Percentiles rank a stretch among this genome's conserved stretches.
These are phyloP conservation scores for Leptinotarsa rubiginosa DNA, from an alignment of 2,888 invertebrate species.

Conservation along the genomic window DNA sequence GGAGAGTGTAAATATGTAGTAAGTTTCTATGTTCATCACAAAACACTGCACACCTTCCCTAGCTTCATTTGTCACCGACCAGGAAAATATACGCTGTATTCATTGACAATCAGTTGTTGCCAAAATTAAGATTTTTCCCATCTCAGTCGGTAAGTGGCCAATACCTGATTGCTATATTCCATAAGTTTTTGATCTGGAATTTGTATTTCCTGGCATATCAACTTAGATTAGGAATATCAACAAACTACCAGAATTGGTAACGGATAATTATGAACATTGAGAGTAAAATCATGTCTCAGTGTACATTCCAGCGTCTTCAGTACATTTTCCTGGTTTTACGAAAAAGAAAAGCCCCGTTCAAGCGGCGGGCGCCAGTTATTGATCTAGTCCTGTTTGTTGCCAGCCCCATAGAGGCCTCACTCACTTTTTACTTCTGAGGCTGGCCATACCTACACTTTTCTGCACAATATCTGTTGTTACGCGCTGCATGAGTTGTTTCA, in stretches of 20 bases:
- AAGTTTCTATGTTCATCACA: conserved; percentile 50
- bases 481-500: conserved; percentile 63
- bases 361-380: conserved; percentile 37
- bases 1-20: conserved; percentile 58
- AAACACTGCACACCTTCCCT: conserved; percentile 45
- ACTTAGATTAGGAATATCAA: conserved; percentile 27
- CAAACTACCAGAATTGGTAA: conserved; percentile 7
- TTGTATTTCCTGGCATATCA: conserved; percentile 35
- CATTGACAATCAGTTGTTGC: conserved; percentile 33
- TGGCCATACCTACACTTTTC: conserved; percentile 48
- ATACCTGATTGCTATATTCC: background rate
- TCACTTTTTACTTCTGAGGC: conserved; percentile 26
- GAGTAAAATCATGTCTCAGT: background rate
- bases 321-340: conserved; percentile 37
- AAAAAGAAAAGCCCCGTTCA: conserved; percentile 30
- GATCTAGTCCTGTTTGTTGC: conserved; percentile 43
- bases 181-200: conserved; percentile 13
- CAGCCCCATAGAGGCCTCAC: conserved; percentile 46
- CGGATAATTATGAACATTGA: background rate
- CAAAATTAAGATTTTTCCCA: background rate
- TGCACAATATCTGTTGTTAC: conserved; percentile 62
- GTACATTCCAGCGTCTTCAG: background rate
- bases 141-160: background rate
- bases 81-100: conserved; percentile 31
- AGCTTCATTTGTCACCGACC: conserved; percentile 27